Evolutionary conservation across 2,113 vertebrate species (phyloP).

Genomic region (Grammomys dolichurus): DNA sequence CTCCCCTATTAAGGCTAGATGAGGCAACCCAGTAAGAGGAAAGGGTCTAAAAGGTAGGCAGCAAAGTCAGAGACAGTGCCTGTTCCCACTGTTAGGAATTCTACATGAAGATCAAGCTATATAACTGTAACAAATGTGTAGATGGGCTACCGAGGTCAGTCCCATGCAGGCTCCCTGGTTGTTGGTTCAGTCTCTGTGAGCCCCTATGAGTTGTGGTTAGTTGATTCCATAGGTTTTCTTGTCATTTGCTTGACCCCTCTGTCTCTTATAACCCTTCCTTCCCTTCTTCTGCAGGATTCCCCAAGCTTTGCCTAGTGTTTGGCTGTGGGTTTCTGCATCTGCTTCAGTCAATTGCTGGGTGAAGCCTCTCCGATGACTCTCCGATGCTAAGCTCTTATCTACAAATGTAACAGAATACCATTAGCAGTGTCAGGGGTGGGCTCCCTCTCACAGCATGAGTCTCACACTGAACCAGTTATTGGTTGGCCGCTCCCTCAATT

Average conservation of each 20-base stretch:
- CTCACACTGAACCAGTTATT: background rate
- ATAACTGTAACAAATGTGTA: background rate
- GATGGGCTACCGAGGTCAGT: background rate
- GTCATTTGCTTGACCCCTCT: background rate
- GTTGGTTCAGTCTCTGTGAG: background rate
- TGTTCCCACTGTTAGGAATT: background rate
- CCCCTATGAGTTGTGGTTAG: background rate
- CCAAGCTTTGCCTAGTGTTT: background rate
- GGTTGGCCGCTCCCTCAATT: background rate
- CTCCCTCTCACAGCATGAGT: background rate
- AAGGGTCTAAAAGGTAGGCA: background rate
- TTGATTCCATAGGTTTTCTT: background rate
- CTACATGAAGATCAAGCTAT: background rate
- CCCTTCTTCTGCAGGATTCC: background rate
- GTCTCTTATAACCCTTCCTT: too few relatives aligned
- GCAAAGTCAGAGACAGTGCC: background rate
- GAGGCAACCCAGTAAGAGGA: background rate
- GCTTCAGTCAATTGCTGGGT: background rate
- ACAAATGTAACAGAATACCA: background rate
- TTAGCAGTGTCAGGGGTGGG: background rate
- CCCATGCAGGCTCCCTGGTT: background rate
- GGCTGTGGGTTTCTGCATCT: background rate
- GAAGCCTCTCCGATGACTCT: background rate
- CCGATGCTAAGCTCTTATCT: background rate
- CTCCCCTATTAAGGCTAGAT: too few relatives aligned